Base-by-base conservation (phyloP, 53 echinoderm and acorn worm species). In the Patiria pectinifera region DNA sequence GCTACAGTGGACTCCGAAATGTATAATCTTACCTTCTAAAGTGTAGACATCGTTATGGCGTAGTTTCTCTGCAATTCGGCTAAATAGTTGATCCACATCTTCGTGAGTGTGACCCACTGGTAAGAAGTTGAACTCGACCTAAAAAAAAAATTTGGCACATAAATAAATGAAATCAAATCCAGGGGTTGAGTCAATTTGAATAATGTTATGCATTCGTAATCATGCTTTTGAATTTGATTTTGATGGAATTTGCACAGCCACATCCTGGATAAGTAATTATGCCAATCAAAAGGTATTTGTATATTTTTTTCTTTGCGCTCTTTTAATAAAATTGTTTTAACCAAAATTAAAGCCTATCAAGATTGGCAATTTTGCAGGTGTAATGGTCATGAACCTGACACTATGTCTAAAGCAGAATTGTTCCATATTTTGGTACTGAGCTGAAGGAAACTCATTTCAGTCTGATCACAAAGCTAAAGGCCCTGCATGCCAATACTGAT, bases 11-110 rank as follows among this genome's bases (percentile, higher is more conserved):
- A 53, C 53, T 53, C 53, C 53, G 53, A 53, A 53, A 53, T 53
- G 53, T 53, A 53, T 53, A 53, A 53, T 53, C 53, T 78, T 78
- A 78, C 79, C 79, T 14, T 78, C 79, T 43, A 78, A 78, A 16
- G 79, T 78, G 79, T 78, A 78, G 15, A 78, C 79, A 53, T 53
- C 53, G 2, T 53, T 53, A 53, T 53, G 53, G 53, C 82, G 70
- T 46, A 91, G 91, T 62, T 70, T 91, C 83, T 82, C 46, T 71
- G 70, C 72, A 46, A 91, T 66, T 83, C 82, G 82, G 35, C 82
- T 82, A 58, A 91, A 91, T 18, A 91, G 23, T 48, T 91, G 91
- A 71, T 91, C 91, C 13, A 91, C 91, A 91, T 91, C 91, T 47
- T 91, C 83, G 35, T 91, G 91, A 23, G 91, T 91, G 74, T 91